A percentile compares a stretch with the other conserved stretches of the same genome.
These are phyloP conservation scores for Nyctereutes procyonoides DNA, from an alignment of 2,113 vertebrate genomes.

Conservation along the genomic window DNA sequence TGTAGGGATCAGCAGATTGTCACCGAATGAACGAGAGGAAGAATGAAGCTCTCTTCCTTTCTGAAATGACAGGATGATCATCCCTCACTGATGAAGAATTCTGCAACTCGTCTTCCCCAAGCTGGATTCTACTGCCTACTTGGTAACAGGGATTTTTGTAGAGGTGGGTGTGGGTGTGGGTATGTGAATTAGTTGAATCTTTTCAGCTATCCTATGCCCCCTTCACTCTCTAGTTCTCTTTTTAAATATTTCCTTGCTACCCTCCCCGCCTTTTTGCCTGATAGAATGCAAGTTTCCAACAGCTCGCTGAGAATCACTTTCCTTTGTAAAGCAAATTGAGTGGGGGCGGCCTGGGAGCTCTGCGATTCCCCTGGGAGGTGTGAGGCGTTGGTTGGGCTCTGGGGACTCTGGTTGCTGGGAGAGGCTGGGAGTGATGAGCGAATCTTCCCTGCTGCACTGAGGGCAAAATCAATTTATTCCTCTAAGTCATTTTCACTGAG, in stretches of 20 bases:
- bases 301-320: conserved; percentile 1
- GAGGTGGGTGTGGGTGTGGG: neutral
- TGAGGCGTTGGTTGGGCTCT: neutral
- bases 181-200: neutral
- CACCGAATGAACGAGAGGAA: neutral
- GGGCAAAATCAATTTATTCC: neutral
- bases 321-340: conserved; percentile 54
- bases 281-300: conserved; percentile 15
- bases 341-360: neutral
- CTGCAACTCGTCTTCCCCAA: neutral
- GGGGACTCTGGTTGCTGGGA: conserved; percentile 55
- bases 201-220: neutral
- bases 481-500: neutral
- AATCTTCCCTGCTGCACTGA: neutral
- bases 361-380: neutral
- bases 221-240: neutral
- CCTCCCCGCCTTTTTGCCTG: neutral
- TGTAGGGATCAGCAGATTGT: neutral
- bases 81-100: neutral
- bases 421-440: neutral
- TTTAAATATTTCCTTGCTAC: conserved; percentile 21
- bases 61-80: neutral
- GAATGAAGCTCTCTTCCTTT: neutral
- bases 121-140: neutral
- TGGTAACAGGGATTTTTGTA: neutral